Percentiles rank a stretch among this genome's conserved stretches.
Evolutionary conservation across 2,113 vertebrate species (phyloP).

Genomic region (Antechinus flavipes): DNA sequence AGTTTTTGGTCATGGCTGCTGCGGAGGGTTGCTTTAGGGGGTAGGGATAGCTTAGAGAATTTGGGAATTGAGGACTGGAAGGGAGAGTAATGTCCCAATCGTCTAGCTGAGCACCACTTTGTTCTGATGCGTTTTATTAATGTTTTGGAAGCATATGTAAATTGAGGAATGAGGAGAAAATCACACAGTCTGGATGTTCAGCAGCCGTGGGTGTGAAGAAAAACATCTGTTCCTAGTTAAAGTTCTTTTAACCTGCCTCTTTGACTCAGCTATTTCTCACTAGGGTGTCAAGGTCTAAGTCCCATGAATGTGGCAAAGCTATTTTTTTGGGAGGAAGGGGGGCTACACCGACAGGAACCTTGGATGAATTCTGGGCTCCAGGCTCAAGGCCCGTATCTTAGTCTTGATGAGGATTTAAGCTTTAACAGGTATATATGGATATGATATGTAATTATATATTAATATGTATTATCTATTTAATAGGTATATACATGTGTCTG

Average conservation of each 20-base stretch:
- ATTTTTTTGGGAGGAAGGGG: slow-evolving; percentile 66
- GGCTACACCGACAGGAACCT: slow-evolving; percentile 74
- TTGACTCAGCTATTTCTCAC: slow-evolving; percentile 73
- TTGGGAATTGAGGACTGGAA: slow-evolving; percentile 73
- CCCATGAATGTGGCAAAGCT: slow-evolving; percentile 75
- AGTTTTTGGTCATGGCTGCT: slow-evolving; percentile 68
- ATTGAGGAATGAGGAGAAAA: slow-evolving; percentile 75
- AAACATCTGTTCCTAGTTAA: slow-evolving; percentile 85
- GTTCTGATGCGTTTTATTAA: slow-evolving; percentile 78
- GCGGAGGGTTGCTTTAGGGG: slow-evolving; percentile 73
- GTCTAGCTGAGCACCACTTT: slow-evolving; percentile 70
- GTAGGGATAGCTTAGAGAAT: slow-evolving; percentile 30
- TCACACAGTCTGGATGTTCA: slow-evolving; percentile 76
- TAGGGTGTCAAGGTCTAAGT: slow-evolving; percentile 77
- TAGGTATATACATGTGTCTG: too few relatives aligned
- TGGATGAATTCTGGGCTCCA: slow-evolving; percentile 73
- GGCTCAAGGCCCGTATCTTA: slow-evolving; percentile 64
- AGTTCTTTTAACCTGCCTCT: slow-evolving; percentile 77
- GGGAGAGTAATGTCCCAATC: slow-evolving; percentile 52
- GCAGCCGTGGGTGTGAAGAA: slow-evolving; percentile 80
- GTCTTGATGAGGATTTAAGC: too few relatives aligned
- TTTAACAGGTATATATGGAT: too few relatives aligned
- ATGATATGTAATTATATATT: too few relatives aligned
- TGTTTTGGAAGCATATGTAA: slow-evolving; percentile 79
- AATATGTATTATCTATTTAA: too few relatives aligned